Conservation (phyloP, 2,888 invertebrate genomes). For the Myopa testacea region DNA sequence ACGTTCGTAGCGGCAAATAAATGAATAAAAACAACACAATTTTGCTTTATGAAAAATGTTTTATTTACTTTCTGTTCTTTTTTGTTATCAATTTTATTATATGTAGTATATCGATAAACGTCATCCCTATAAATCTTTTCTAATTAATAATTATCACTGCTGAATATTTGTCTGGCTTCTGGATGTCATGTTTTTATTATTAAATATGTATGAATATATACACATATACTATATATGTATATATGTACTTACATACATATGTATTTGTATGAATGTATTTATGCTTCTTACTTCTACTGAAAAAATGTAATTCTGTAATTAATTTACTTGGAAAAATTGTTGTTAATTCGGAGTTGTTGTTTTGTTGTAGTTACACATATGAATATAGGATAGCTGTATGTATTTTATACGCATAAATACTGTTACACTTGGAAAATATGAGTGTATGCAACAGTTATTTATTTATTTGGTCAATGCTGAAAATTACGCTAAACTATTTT, state of each 20-base stretch:
- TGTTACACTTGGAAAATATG: too few relatives aligned
- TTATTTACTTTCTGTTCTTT: background rate
- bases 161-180: constrained; percentile 33
- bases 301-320: background rate
- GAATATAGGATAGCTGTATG: too few relatives aligned
- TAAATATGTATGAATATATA: constrained; percentile 5
- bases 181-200: background rate
- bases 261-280: background rate
- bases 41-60: constrained; percentile 1
- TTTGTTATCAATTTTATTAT: constrained; percentile 19
- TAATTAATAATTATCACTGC: constrained; percentile 38
- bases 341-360: constrained; percentile 5
- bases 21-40: constrained; percentile 19
- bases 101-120: background rate
- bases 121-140: constrained; percentile 4
- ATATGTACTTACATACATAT: background rate
- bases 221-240: constrained; percentile 4
- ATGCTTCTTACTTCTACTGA: background rate
- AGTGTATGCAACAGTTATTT: too few relatives aligned
- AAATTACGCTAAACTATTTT: constrained; percentile 21
- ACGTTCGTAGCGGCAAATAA: background rate
- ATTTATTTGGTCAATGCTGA: constrained; percentile 30
- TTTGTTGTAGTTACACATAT: background rate
- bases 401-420: too few relatives aligned
- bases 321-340: background rate